Conservation (phyloP, 53 echinoderm and acorn worm genomes). For the Henricia sp. region DNA sequence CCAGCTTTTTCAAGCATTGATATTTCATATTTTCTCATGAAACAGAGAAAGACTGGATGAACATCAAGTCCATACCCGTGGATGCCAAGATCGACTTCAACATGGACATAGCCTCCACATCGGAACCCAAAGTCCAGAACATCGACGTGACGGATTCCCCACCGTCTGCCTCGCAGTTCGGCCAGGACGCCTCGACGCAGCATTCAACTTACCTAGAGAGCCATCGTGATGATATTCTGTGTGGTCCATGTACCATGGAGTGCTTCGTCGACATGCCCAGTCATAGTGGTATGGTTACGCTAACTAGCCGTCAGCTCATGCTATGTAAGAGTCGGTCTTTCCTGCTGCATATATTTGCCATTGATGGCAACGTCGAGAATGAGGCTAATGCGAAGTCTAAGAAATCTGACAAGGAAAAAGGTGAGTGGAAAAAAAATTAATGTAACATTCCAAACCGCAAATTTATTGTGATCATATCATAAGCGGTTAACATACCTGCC, state of each 20-base stretch:
- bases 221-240: constrained; percentile 84
- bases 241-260: constrained; percentile 90
- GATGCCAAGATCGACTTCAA: constrained; percentile 95
- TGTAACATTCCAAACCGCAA: not conserved
- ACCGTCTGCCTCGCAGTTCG: not conserved
- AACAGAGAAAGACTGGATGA: constrained; percentile 80
- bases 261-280: constrained; percentile 91
- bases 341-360: constrained; percentile 88
- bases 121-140: constrained; percentile 83
- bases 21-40: too few species aligned
- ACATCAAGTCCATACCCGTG: constrained; percentile 84
- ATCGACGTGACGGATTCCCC: constrained; percentile 18
- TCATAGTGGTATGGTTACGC: constrained; percentile 81
- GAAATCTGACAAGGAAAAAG: constrained; percentile 42
- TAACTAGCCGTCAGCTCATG: constrained; percentile 91
- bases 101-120: constrained; percentile 73
- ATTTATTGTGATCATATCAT: not conserved
- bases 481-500: too few species aligned
- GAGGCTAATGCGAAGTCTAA: constrained; percentile 16
- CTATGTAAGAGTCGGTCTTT: constrained; percentile 84
- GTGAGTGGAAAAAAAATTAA: constrained; percentile 23
- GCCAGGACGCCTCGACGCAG: not conserved
- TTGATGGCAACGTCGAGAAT: constrained; percentile 36
- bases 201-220: constrained; percentile 76
- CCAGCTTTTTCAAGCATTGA: too few species aligned